Percentiles rank a stretch among this genome's conserved stretches.
These are phyloP conservation scores for Oligia latruncula DNA, from an alignment of 2,888 invertebrate genomes.

Conservation along the genomic window DNA sequence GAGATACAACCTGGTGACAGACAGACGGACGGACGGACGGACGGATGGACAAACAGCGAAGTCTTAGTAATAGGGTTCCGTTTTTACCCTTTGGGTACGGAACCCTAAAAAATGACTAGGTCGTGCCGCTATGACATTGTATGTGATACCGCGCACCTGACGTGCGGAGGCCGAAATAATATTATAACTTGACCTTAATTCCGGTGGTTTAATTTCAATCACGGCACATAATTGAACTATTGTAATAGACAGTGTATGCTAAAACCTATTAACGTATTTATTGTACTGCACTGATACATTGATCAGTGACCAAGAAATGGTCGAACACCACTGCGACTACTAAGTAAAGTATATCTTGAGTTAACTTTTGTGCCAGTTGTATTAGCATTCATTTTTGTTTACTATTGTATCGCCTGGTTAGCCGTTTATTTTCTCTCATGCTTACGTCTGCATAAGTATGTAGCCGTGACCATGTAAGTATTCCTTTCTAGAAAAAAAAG, in stretches of 20 bases:
- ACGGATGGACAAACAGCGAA: too few relatives aligned
- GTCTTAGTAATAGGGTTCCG: too few relatives aligned
- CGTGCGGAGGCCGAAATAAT: constrained; percentile 80
- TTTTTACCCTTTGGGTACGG: too few relatives aligned
- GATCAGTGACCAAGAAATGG: constrained; percentile 30
- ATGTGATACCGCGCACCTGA: constrained; percentile 71
- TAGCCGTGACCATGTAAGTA: constrained; percentile 8
- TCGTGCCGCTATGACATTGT: constrained; percentile 74
- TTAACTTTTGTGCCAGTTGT: background rate
- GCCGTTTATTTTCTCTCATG: constrained; percentile 3
- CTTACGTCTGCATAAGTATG: constrained; percentile 4
- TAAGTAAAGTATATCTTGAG: background rate
- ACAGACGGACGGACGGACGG: too few relatives aligned
- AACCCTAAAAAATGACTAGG: constrained; percentile 64
- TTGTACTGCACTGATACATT: constrained; percentile 44
- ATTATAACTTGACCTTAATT: constrained; percentile 76
- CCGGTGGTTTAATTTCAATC: constrained; percentile 75
- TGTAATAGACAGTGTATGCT: constrained; percentile 60
- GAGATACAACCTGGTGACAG: too few relatives aligned
- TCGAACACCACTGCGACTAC: constrained; percentile 5
- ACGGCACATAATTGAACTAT: constrained; percentile 72
- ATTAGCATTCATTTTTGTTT: constrained; percentile 7
- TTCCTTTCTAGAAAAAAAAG: constrained; percentile 19
- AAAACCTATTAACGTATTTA: constrained; percentile 59
- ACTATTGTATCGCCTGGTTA: background rate